These are phyloP conservation scores for Struthio camelus DNA, from an alignment of 2,113 vertebrate species.

Conservation along the genomic window DNA sequence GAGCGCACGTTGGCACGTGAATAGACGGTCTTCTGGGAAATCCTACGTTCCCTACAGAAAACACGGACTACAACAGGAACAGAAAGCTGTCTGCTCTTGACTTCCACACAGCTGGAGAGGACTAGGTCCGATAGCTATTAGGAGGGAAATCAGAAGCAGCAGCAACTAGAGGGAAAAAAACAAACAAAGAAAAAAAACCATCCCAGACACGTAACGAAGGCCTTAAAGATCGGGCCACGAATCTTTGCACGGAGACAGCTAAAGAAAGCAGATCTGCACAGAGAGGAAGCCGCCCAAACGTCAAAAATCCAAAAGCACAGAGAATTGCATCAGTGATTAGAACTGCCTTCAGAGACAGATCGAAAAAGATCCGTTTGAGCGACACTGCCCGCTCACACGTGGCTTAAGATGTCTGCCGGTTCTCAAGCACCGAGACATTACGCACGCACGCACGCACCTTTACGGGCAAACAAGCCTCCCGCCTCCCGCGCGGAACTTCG, in stretches of 20 bases:
- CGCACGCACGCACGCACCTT: background rate
- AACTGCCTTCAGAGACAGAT: background rate
- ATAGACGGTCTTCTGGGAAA: background rate
- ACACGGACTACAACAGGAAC: background rate
- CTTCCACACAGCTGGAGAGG: background rate
- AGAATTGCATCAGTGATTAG: background rate
- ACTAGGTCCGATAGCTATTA: background rate
- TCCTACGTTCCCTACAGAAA: background rate
- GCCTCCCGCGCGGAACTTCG: background rate
- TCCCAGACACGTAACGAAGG: background rate
- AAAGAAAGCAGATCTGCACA: background rate
- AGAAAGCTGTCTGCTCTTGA: background rate
- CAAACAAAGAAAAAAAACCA: too few species aligned
- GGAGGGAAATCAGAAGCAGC: background rate
- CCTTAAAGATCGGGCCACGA: background rate
- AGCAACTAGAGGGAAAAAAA: background rate
- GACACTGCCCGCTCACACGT: background rate
- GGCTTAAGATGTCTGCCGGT: background rate
- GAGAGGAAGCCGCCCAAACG: background rate
- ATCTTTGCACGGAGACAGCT: background rate
- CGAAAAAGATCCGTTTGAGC: background rate
- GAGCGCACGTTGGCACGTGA: background rate
- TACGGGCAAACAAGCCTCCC: background rate
- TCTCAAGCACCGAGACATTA: background rate
- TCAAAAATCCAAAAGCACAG: background rate